Percentiles rank a stretch among this genome's conserved stretches.
Conservation (phyloP, 1,140 invertebrate species). For the Lithobius niger region DNA sequence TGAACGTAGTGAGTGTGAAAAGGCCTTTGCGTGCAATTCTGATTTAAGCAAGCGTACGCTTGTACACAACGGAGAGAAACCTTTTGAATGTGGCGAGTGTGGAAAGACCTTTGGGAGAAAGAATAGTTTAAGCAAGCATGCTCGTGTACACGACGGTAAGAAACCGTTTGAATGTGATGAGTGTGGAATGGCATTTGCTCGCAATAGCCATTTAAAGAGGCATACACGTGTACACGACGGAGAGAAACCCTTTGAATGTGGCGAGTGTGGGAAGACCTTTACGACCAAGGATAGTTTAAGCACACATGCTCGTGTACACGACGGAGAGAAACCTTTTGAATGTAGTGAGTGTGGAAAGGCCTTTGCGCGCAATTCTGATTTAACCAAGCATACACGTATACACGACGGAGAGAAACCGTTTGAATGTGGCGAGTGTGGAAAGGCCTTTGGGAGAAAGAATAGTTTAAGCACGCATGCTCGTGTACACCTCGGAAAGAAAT, state of each 20-base stretch:
- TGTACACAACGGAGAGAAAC: too few species aligned
- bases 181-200: constrained; percentile 33
- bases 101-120: constrained; percentile 37
- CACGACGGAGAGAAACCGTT: constrained; percentile 38
- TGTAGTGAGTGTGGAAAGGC: constrained; percentile 41
- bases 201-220: constrained; percentile 33
- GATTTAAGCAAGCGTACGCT: too few species aligned
- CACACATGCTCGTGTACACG: constrained; percentile 35
- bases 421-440: constrained; percentile 38
- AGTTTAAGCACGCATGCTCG: constrained; percentile 16
- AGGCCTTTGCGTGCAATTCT: too few species aligned
- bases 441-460: constrained; percentile 29
- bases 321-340: constrained; percentile 39
- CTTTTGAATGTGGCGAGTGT: constrained; percentile 40
- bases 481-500: constrained; percentile 8
- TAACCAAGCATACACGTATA: constrained; percentile 14
- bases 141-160: constrained; percentile 29
- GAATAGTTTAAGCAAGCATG: constrained; percentile 23
- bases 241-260: constrained; percentile 17
- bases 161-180: constrained; percentile 31
- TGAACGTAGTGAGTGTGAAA: too few species aligned
- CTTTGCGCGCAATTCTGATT: constrained; percentile 29
- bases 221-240: constrained; percentile 33
- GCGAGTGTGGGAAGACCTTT: constrained; percentile 37
- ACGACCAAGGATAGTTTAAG: constrained; percentile 37